Evolutionary conservation across 37 sponge, comb jelly and placozoan species (phyloP).

Genomic region (Ianthella basta): DNA sequence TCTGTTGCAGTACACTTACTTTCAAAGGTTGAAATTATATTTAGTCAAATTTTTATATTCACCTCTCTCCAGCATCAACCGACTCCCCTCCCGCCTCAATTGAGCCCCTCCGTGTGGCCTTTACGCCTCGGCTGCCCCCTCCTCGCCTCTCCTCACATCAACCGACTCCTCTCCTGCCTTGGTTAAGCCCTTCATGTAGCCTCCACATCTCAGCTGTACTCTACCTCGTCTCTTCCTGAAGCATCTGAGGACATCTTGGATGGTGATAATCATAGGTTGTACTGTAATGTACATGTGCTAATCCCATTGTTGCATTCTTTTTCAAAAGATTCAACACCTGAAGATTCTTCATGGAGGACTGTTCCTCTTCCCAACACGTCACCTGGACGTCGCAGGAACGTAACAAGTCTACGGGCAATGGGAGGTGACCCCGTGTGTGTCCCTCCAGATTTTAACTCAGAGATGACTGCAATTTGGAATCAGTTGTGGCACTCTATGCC

Average conservation of each 20-base stretch:
- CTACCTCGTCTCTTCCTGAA: not conserved
- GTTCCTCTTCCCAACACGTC: slow-evolving; percentile 31
- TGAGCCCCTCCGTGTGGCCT: too few species aligned
- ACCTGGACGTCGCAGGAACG: slow-evolving; percentile 42
- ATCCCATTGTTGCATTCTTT: not conserved
- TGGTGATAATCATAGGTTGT: not conserved
- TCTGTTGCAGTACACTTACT: too few species aligned
- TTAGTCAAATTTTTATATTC: too few species aligned
- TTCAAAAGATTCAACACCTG: slow-evolving; percentile 11
- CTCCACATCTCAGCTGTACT: too few species aligned
- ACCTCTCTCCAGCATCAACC: too few species aligned
- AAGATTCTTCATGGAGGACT: slow-evolving; percentile 13
- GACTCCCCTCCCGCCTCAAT: too few species aligned
- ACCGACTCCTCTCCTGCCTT: too few species aligned
- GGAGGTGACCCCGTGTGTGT: slow-evolving; percentile 39
- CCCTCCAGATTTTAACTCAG: slow-evolving; percentile 1
- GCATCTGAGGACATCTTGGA: not conserved
- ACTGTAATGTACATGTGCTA: not conserved
- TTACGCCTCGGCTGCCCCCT: too few species aligned
- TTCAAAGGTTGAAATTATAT: too few species aligned
- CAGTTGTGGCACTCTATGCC: slow-evolving; percentile 38
- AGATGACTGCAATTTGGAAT: slow-evolving; percentile 1
- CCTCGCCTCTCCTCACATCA: too few species aligned
- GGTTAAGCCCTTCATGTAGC: too few species aligned
- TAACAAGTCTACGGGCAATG: slow-evolving; percentile 43